phyloP scores from a whole-genome alignment of 2,888 invertebrate genomes.

The Rambutsinella grinnellia region DNA sequence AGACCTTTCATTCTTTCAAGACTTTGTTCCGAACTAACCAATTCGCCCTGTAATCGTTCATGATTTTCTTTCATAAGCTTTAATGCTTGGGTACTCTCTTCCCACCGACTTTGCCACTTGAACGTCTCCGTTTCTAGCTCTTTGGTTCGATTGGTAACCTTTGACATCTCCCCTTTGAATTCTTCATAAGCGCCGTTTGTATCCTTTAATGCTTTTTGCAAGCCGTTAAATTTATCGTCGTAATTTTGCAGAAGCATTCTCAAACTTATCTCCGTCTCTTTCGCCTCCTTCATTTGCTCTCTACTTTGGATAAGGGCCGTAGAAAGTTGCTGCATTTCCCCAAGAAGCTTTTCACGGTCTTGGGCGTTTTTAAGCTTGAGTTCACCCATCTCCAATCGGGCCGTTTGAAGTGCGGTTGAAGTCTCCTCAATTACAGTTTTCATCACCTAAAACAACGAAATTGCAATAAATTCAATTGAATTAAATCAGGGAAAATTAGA shows the following conservation, averaged over 20 bases:
- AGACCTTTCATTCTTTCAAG: slow-evolving; percentile 64
- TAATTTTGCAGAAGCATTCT: slow-evolving; percentile 62
- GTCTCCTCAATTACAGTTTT: slow-evolving; percentile 53
- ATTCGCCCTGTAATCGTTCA: slow-evolving; percentile 57
- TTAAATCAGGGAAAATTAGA: no score
- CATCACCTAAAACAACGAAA: slow-evolving; percentile 25
- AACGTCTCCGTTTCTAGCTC: slow-evolving; percentile 63
- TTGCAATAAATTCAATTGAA: no score
- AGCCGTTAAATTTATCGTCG: slow-evolving; percentile 64
- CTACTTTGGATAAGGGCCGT: slow-evolving; percentile 60
- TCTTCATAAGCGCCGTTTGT: slow-evolving; percentile 64
- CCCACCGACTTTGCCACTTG: slow-evolving; percentile 65
- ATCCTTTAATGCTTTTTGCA: slow-evolving; percentile 63
- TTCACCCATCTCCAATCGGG: slow-evolving; percentile 60
- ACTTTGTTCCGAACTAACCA: slow-evolving; percentile 60
- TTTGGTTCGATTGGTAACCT: slow-evolving; percentile 64
- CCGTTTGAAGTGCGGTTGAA: slow-evolving; percentile 47
- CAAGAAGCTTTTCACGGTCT: slow-evolving; percentile 62
- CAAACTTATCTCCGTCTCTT: slow-evolving; percentile 61
- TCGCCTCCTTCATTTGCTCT: slow-evolving; percentile 65
- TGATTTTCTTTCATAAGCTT: slow-evolving; percentile 60
- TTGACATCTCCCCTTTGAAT: slow-evolving; percentile 64
- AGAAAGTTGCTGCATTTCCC: slow-evolving; percentile 65
- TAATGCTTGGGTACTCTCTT: slow-evolving; percentile 61
- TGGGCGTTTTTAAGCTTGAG: slow-evolving; percentile 62